Base-by-base conservation (phyloP, 2,888 invertebrate genomes). In the Nomada ferruginata region DNA sequence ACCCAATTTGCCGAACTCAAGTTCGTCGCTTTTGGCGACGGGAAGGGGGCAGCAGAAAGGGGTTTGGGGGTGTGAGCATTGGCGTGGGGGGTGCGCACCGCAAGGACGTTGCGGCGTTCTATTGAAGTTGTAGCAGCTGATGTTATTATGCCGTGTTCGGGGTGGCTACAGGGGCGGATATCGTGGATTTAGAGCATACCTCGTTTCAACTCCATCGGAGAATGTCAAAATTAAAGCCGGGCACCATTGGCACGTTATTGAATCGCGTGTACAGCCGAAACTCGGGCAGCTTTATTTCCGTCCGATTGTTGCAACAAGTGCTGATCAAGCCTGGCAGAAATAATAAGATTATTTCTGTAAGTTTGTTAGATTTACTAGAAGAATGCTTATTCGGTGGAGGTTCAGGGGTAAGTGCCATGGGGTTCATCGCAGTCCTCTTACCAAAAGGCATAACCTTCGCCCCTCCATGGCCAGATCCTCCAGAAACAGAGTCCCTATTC, bases 1-100 rank as follows among this genome's bases (percentile, higher is more conserved):
- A 87, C 82, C 88, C 88, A 88, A 88, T 88, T 88, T 87, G 88
- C 85, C 88, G 87, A 88, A 86, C 88, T 88, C 76, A 84, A 88
- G 85, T 86, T 88, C 81, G 83, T 84, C 83, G 75, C 75, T 77
- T 36, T 15, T 11, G 15, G 42, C 77, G 64, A 66, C 18, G 60
- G 60, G 63, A 20, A 29, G 26, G 69, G 69, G 29, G 57, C 9
- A 13, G 53, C 23, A 53, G 36, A 36, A 7, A n/a, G 72, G 78
- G 36, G 52, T 66, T 42, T 15, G 47, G 59, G 29, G 26, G 55
- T 29, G 57, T 44, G 64, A n/a, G n/a, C 29, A 53, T 20, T n/a
- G 53, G 50, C 50, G 36, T 15, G 50, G 57, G 2, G 57, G 23
- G 2, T n/a, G 83, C 57, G 65, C 53, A 76, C 86, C 88, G 79